These are phyloP conservation scores for Endomychus coccineus DNA, from an alignment of 2,888 invertebrate species.

Conservation along the genomic window DNA sequence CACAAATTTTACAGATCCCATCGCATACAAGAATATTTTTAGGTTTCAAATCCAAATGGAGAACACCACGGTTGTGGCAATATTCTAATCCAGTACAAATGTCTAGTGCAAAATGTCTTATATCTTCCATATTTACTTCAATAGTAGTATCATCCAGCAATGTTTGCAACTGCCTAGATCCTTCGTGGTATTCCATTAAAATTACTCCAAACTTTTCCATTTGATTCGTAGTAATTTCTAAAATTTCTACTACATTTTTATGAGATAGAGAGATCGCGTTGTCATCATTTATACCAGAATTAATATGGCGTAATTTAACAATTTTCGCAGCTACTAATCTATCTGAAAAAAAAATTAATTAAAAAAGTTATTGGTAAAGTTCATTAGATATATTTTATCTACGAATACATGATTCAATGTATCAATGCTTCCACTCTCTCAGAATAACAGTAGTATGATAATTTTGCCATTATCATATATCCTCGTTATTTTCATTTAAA, in stretches of 20 bases:
- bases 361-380: background rate
- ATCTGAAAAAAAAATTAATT: conserved; percentile 9
- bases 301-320: conserved; percentile 1
- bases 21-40: conserved; percentile 36
- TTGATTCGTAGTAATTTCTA: conserved; percentile 9
- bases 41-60: conserved; percentile 42
- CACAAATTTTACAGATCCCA: conserved; percentile 36
- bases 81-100: conserved; percentile 32
- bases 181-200: conserved; percentile 35
- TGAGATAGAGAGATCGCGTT: conserved; percentile 9
- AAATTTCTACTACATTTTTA: conserved; percentile 12
- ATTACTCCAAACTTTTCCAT: conserved; percentile 7
- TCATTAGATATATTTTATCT: too few species aligned
- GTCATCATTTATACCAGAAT: background rate
- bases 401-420: too few species aligned
- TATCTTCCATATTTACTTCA: conserved; percentile 13
- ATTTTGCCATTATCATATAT: too few species aligned
- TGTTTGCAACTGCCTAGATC: conserved; percentile 30
- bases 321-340: conserved; percentile 13
- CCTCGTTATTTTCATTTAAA: too few species aligned
- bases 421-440: too few species aligned
- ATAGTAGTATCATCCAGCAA: conserved; percentile 27
- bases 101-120: conserved; percentile 27
- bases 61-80: conserved; percentile 33
- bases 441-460: too few species aligned